Evolutionary conservation across 2,888 invertebrate genomes (phyloP), one percentile per base, ranked within the genome.

Genomic region (Agrotis ipsilon): DNA sequence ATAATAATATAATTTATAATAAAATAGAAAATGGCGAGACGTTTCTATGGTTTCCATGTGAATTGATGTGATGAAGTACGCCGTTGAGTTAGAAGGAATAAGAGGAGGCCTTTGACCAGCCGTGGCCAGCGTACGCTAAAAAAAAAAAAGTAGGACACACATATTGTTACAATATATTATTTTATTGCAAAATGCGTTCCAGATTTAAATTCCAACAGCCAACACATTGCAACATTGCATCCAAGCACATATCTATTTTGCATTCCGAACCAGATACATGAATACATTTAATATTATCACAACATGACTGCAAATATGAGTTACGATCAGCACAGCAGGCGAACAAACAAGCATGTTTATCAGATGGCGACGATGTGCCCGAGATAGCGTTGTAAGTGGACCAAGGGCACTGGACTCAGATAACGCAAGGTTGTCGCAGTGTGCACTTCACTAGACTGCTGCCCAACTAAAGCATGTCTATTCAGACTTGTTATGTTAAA

Each of bases 381-480:
- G 91, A 92, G 94, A 95, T 94, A 95, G 91, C 88, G 84, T 64
- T 72, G 87, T 90, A 96, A 93, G 93, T 96, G 92, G 96, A 93
- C 93, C 96, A 96, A 96, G 96, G 95, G 95, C 95, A 91, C 84
- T 87, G 84, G 86, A 85, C 89, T 83, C 88, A 88, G 94, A 94
- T 95, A 95, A 94, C 93, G 85, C 94, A 94, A 94, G 94, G 94
- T 89, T 92, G 89, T 84, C 88, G 87, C 87, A 84, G 82, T 80
- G 80, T 82, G 82, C 85, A 80, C 77, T 84, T 72, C 75, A 72
- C 75, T 70, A 60, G 61, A 27, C 60, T 52, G 43, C 64, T 59
- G 64, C 54, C 61, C 57, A 80, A 78, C 81, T 57, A 81, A 4
- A 24, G 32, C 27, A 39, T 60, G 45, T 66, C 39, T 14, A 77